Percentiles rank a stretch among this genome's conserved stretches.
These are phyloP conservation scores for Thalpophila matura DNA, from an alignment of 2,888 invertebrate genomes.

Conservation along the genomic window DNA sequence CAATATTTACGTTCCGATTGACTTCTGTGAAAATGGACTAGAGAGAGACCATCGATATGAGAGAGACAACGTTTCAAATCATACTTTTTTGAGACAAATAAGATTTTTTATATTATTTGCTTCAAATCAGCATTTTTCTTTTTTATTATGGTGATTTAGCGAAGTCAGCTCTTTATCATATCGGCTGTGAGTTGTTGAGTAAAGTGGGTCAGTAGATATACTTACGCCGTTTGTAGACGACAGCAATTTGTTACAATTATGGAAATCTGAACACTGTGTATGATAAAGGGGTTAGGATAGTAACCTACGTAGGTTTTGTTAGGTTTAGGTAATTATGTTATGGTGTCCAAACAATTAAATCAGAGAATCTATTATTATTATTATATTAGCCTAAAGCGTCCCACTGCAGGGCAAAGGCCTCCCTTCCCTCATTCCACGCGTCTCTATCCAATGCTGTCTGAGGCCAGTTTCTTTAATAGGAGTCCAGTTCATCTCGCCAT, in stretches of 20 bases:
- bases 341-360: too few relatives aligned
- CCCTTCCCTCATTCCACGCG: too few relatives aligned
- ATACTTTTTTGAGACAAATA: conserved; percentile 4
- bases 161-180: too few relatives aligned
- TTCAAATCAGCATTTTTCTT: neutral
- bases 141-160: neutral
- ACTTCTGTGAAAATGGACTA: neutral
- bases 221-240: neutral
- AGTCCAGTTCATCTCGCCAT: too few relatives aligned
- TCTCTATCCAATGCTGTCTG: too few relatives aligned
- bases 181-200: too few relatives aligned
- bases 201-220: neutral
- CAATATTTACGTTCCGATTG: neutral
- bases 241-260: conserved; percentile 19
- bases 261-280: conserved; percentile 1
- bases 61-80: neutral
- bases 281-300: neutral
- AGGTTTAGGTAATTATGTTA: too few relatives aligned
- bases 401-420: too few relatives aligned
- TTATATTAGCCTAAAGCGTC: too few relatives aligned
- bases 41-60: neutral
- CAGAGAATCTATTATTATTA: too few relatives aligned
- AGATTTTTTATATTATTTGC: neutral
- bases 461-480: too few relatives aligned
- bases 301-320: neutral